A percentile compares a stretch with the other conserved stretches of the same genome.
These are phyloP conservation scores for Ectropis crepuscularia DNA, from an alignment of 2,888 invertebrate species.

Conservation along the genomic window DNA sequence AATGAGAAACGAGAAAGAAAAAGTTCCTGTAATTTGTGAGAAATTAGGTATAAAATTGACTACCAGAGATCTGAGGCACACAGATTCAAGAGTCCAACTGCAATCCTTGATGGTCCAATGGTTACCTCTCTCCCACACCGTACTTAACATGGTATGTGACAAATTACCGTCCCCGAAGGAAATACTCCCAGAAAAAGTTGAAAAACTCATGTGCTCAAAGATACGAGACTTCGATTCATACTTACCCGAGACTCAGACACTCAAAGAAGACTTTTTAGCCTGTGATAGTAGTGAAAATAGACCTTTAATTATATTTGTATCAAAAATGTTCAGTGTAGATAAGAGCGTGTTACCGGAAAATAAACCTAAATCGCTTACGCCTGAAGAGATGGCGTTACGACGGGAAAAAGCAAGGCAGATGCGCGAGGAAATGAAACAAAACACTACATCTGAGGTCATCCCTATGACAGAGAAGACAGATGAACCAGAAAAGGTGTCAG, in stretches of 20 bases:
- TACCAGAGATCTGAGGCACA: constrained; percentile 90
- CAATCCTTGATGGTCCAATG: constrained; percentile 94
- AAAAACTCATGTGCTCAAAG: constrained; percentile 91
- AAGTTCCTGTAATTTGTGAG: constrained; percentile 88
- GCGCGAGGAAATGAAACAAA: constrained; percentile 84
- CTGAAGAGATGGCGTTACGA: constrained; percentile 88
- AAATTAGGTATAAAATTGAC: constrained; percentile 91
- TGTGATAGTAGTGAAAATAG: constrained; percentile 87
- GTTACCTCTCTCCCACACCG: constrained; percentile 93
- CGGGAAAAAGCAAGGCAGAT: constrained; percentile 87
- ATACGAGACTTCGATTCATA: constrained; percentile 88
- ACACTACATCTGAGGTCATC: constrained; percentile 43
- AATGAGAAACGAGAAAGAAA: constrained; percentile 90
- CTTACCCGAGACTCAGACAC: constrained; percentile 87
- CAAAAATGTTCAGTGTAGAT: constrained; percentile 96
- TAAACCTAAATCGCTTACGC: constrained; percentile 90
- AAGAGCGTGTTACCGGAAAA: constrained; percentile 91
- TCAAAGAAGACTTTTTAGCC: constrained; percentile 88
- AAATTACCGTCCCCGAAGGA: constrained; percentile 93
- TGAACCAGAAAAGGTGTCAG: constrained; percentile 60
- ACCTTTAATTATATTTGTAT: constrained; percentile 91
- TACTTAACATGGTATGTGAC: constrained; percentile 92
- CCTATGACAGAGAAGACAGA: constrained; percentile 52
- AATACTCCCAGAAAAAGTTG: constrained; percentile 90
- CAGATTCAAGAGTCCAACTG: constrained; percentile 91